Evolutionary conservation across 1,140 invertebrate species (phyloP).

Genomic region (Eubasilissa regina): DNA sequence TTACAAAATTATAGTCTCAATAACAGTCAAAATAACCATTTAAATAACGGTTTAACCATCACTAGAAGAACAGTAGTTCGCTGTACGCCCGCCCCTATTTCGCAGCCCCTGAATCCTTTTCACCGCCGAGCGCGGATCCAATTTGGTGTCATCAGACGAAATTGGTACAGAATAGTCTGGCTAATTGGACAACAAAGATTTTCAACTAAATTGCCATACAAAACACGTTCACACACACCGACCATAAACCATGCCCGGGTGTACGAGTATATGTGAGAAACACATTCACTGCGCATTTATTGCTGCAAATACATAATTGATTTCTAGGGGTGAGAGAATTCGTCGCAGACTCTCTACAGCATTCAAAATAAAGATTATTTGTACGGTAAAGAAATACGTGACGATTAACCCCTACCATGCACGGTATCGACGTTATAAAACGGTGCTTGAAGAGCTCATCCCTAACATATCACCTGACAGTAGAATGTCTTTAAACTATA

Average conservation of each 20-base stretch:
- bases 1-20: too few relatives aligned
- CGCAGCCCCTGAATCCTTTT: constrained; percentile 25
- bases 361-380: too few relatives aligned
- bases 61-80: not conserved
- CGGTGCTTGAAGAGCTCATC: too few relatives aligned
- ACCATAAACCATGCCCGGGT: not conserved
- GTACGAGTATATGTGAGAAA: constrained; percentile 50
- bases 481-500: too few relatives aligned
- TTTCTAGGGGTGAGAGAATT: constrained; percentile 34
- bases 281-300: constrained; percentile 42
- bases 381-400: too few relatives aligned
- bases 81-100: not conserved
- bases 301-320: constrained; percentile 57
- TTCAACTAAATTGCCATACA: constrained; percentile 61
- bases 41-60: too few relatives aligned
- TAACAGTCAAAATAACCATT: too few relatives aligned
- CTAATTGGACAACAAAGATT: constrained; percentile 61
- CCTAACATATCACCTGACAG: too few relatives aligned
- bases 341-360: not conserved
- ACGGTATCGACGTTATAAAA: too few relatives aligned
- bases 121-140: constrained; percentile 54
- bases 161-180: constrained; percentile 60
- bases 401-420: too few relatives aligned
- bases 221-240: constrained; percentile 59
- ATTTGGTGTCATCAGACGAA: constrained; percentile 60